A percentile compares a stretch with the other conserved stretches of the same genome.
These are phyloP conservation scores for Leptopilina drosophilae DNA, from an alignment of 2,888 invertebrate species.

Conservation along the genomic window DNA sequence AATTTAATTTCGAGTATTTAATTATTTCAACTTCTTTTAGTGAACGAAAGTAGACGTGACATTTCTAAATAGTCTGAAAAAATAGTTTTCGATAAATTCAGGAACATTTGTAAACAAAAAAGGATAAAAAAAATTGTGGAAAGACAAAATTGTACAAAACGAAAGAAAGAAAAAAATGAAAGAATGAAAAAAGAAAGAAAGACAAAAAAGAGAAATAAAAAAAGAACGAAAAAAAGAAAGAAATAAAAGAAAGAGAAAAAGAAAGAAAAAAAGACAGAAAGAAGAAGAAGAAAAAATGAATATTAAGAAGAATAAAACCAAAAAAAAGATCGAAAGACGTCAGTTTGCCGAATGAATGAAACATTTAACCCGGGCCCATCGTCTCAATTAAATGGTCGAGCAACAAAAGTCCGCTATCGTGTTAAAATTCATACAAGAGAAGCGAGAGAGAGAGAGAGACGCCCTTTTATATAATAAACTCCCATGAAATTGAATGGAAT, in stretches of 20 bases:
- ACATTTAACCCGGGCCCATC: conserved; percentile 26
- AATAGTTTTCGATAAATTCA: too few relatives aligned
- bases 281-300: background rate
- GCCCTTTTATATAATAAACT: conserved; percentile 22
- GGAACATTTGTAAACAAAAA: too few relatives aligned
- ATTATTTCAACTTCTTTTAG: too few relatives aligned
- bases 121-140: too few relatives aligned
- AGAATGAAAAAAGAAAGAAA: too few relatives aligned
- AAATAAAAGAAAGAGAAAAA: background rate
- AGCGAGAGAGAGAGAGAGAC: background rate
- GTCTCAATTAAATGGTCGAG: conserved; percentile 27
- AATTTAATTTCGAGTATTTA: too few relatives aligned
- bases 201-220: too few relatives aligned
- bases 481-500: conserved; percentile 37
- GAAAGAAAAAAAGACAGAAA: background rate
- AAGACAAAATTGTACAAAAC: too few relatives aligned
- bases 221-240: too few relatives aligned
- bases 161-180: too few relatives aligned
- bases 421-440: conserved; percentile 33
- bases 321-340: background rate
- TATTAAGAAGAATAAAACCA: background rate
- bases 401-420: conserved; percentile 32
- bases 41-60: too few relatives aligned
- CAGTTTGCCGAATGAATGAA: conserved; percentile 22
- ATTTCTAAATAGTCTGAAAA: too few relatives aligned